Evolutionary conservation across 2,113 vertebrate genomes (phyloP).

Genomic region (Irena cyanogastra): DNA sequence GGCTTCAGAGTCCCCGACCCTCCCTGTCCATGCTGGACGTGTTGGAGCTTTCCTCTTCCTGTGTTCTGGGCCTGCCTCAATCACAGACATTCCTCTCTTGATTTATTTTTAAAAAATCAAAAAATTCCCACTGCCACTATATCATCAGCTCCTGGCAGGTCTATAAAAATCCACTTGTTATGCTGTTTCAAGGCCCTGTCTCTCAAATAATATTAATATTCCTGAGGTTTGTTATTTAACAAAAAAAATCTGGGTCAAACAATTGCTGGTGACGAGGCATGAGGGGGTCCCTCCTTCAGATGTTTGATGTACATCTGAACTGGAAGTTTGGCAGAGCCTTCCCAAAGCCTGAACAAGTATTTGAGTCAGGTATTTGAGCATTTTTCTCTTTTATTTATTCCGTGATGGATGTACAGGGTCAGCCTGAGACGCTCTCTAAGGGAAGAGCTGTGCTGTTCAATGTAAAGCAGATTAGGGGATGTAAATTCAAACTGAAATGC

Average conservation of each 20-base stretch:
- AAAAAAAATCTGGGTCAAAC: background rate
- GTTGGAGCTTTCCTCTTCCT: background rate
- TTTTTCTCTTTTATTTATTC: background rate
- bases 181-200: background rate
- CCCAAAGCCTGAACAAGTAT: background rate
- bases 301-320: background rate
- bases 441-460: background rate
- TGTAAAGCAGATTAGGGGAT: background rate
- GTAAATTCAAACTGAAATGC: slow-evolving; percentile 7
- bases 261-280: background rate
- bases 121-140: background rate
- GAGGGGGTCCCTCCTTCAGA: background rate
- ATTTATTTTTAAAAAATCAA: background rate
- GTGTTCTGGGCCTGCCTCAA: background rate
- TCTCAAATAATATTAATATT: slow-evolving; percentile 17
- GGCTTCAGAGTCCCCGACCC: background rate
- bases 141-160: background rate
- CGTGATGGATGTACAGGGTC: background rate
- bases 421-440: background rate
- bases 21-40: background rate
- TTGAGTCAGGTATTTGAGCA: background rate
- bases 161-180: background rate
- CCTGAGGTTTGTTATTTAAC: background rate
- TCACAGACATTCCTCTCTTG: background rate
- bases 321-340: background rate